Conservation (phyloP, 2,797 vertebrate genomes). For the Mionectes olivaceus region DNA sequence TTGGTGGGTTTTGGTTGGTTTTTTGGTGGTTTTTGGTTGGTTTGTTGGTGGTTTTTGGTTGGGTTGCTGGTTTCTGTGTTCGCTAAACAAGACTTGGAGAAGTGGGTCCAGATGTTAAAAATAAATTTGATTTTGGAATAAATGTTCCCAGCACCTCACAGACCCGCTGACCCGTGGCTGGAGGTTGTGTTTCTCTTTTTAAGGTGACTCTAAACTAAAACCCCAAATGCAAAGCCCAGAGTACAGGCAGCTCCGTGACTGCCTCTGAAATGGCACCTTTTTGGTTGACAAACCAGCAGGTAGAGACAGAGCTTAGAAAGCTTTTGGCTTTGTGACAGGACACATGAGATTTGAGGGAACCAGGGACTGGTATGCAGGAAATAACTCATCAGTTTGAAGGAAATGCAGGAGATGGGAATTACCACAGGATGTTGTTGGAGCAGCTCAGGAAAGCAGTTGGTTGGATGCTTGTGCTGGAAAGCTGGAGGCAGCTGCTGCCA, state of each 20-base stretch:
- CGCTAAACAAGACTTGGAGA: background rate
- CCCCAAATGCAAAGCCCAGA: background rate
- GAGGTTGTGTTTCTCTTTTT: background rate
- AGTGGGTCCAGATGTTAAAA: background rate
- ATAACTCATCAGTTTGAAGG: background rate
- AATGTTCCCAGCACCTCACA: background rate
- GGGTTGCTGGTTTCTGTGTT: background rate
- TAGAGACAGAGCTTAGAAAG: background rate
- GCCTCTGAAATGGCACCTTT: background rate
- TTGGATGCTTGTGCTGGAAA: background rate
- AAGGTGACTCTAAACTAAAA: background rate
- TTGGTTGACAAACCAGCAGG: background rate
- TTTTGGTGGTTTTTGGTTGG: background rate
- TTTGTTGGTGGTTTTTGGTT: background rate
- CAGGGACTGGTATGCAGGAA: accelerated
- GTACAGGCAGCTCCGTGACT: background rate
- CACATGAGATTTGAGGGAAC: background rate
- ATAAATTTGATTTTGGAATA: background rate
- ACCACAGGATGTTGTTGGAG: accelerated
- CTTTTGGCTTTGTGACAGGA: background rate
- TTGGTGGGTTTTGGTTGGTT: background rate
- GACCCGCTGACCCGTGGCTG: background rate
- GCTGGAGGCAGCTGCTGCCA: background rate
- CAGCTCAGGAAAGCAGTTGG: background rate
- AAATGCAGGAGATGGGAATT: background rate